A percentile compares a stretch with the other conserved stretches of the same genome.
These are phyloP conservation scores for Danionella dracula DNA, from an alignment of 2,797 vertebrate genomes.

Conservation along the genomic window DNA sequence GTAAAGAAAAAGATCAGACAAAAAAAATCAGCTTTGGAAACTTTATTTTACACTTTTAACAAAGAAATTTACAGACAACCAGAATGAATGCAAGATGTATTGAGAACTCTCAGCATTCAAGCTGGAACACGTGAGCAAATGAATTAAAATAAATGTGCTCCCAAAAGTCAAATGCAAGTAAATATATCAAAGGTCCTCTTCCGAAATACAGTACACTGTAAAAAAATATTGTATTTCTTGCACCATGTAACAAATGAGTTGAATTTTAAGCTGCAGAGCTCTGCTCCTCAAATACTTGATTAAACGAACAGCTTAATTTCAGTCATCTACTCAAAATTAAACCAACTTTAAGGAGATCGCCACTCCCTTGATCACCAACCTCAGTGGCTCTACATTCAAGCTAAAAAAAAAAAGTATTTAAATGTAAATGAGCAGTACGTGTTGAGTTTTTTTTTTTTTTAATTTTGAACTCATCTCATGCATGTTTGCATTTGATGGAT, in stretches of 20 bases:
- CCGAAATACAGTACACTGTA: not conserved
- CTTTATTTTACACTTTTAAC: constrained; percentile 58
- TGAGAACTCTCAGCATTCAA: constrained; percentile 54
- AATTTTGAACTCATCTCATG: constrained; percentile 63
- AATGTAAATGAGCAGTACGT: constrained; percentile 32
- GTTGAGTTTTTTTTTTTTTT: constrained; percentile 41
- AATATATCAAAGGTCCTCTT: not conserved
- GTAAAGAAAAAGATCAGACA: not conserved
- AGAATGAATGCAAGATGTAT: constrained; percentile 56
- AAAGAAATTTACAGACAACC: constrained; percentile 58
- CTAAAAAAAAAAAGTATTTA: not conserved
- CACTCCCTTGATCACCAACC: constrained; percentile 28
- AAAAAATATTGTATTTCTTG: not conserved
- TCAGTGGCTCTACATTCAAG: constrained; percentile 16
- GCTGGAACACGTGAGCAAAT: constrained; percentile 42
- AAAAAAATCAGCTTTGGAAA: constrained; percentile 33
- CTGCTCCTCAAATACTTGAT: not conserved
- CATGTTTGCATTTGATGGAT: constrained; percentile 68
- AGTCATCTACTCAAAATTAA: not conserved
- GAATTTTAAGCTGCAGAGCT: not conserved
- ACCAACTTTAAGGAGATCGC: not conserved
- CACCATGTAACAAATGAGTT: not conserved
- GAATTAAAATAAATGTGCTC: constrained; percentile 30
- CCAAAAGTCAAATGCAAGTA: not conserved
- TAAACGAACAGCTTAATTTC: not conserved